Evolutionary conservation across 2,113 vertebrate genomes (phyloP).

Genomic region (Eublepharis macularius): DNA sequence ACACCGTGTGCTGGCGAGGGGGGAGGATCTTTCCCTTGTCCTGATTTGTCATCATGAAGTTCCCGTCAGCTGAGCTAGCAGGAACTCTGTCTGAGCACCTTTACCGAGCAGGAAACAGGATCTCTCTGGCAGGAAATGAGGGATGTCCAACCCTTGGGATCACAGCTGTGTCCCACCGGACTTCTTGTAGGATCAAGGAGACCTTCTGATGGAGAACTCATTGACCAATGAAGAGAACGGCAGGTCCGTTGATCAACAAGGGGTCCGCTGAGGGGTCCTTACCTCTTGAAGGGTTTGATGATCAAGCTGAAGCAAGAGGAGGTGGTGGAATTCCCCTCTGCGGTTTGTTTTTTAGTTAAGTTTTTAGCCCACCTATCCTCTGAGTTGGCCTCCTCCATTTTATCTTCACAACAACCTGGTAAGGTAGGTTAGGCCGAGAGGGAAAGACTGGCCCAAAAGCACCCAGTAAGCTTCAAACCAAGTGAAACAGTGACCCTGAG

Average conservation of each 20-base stretch:
- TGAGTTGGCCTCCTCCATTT: too few relatives aligned
- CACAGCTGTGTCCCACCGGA: background rate
- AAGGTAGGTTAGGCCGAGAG: too few relatives aligned
- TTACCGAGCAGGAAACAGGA: background rate
- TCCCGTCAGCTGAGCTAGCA: background rate
- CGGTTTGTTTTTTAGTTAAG: too few relatives aligned
- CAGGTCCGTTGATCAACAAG: background rate
- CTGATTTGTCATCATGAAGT: background rate
- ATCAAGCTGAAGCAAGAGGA: background rate
- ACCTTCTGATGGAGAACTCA: background rate
- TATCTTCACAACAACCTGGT: too few relatives aligned
- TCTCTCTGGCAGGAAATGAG: conserved; percentile 11
- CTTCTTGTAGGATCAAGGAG: background rate
- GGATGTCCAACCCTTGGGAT: background rate
- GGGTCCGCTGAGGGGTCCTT: background rate
- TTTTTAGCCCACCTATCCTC: too few relatives aligned
- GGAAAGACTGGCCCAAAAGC: too few relatives aligned
- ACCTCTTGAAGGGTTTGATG: background rate
- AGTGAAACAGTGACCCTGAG: too few relatives aligned
- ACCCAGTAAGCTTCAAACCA: too few relatives aligned
- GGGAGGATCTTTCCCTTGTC: background rate
- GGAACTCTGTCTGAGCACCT: background rate
- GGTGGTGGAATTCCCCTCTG: too few relatives aligned
- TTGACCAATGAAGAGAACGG: background rate
- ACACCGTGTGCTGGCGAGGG: background rate